Base-by-base conservation (phyloP, 2,888 invertebrate species). In the Chironomus tentans region DNA sequence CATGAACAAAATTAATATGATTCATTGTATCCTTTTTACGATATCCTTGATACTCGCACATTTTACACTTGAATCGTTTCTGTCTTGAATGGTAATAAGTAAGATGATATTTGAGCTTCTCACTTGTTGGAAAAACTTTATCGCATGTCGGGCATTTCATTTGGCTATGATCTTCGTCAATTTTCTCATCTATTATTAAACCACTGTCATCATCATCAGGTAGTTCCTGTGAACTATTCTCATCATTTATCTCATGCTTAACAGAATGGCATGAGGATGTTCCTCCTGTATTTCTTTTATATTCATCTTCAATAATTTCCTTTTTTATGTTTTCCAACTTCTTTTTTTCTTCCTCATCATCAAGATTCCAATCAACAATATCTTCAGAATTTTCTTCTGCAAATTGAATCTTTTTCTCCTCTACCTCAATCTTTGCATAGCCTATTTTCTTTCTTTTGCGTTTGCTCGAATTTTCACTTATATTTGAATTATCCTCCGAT, bases 61-160 rank as follows among this genome's bases (percentile, higher is more conserved):
- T 82, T 80, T 88, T 90, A 81, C 94, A 94, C 76, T 90, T 90
- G 81, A 90, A 94, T 38, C 92, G 87, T 79, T 89, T 87, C 1
- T 82, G 81, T 4, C 84, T 81, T 10, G 50, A 69, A 38, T 76
- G 76, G 56, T 76, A 76, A 12, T 13, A 68, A 21, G 46, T 69
- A 7, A 76, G 18, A 61, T 76, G 76, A 46, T 50, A 69, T 21
- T 69, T 68, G 4, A 76, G 69, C 18, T 76, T 76, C n/a, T 69
- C 76, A 28, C 50, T 15, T 10, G 15, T 61, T 7, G 68, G 56
- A 21, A 76, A 69, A 24, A 69, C 38, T 76, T 76, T 76, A 12
- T 76, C 76, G n/a, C 76, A 76, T n/a, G 47, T 47, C 1, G 56
- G 68, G 68, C 76, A 76, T 38, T 76, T 50, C 12, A 28, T n/a